Percentiles rank a stretch among this genome's conserved stretches.
phyloP scores from a whole-genome alignment of 2,797 vertebrate species.

The Pseudochirops cupreus region DNA sequence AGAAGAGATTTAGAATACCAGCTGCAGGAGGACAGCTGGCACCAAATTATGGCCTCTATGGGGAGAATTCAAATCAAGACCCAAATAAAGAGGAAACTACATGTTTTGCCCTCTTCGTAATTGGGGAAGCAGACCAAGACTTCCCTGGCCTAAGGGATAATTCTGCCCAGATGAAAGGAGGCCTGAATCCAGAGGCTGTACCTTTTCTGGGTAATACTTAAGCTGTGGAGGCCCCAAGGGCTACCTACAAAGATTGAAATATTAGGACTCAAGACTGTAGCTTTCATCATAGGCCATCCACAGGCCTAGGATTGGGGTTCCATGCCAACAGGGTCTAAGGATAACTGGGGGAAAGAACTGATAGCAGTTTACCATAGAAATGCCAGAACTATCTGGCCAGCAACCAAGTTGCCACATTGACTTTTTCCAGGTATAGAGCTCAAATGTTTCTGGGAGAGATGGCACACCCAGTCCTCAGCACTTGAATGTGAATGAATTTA shows the following conservation, averaged over 20 bases:
- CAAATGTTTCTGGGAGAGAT: too few relatives aligned
- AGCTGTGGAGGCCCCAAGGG: neutral
- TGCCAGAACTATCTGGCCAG: neutral
- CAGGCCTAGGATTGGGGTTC: neutral
- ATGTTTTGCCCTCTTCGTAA: too few relatives aligned
- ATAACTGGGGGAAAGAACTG: neutral
- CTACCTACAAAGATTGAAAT: neutral
- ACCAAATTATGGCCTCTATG: too few relatives aligned
- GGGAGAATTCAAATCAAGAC: too few relatives aligned
- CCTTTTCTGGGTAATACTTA: neutral
- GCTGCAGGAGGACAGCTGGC: too few relatives aligned
- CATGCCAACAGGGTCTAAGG: neutral
- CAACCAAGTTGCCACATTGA: neutral
- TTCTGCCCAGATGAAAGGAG: neutral
- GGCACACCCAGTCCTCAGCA: too few relatives aligned
- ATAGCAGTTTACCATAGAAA: neutral
- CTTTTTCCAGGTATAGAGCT: too few relatives aligned
- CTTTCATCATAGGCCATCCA: neutral
- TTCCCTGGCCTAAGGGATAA: neutral
- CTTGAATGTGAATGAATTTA: too few relatives aligned
- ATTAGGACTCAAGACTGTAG: neutral
- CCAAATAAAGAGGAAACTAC: too few relatives aligned
- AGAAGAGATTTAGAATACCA: too few relatives aligned
- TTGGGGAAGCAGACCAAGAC: neutral
- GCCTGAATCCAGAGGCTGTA: neutral